phyloP scores from a whole-genome alignment of 2,797 vertebrate species.

The Caiman crocodilus region DNA sequence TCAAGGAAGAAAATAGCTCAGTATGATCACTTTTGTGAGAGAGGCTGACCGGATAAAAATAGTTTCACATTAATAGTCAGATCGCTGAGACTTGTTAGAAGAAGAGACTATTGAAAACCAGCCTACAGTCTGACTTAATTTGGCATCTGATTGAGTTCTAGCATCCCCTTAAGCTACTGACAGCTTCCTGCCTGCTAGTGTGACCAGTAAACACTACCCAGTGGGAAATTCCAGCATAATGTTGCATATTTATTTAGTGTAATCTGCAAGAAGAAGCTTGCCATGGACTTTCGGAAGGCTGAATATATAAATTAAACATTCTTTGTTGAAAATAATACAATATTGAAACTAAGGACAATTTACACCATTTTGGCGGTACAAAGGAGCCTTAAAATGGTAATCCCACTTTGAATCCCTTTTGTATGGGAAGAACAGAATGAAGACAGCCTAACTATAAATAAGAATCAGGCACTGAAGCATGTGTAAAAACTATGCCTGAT shows the following conservation, averaged over 20 bases:
- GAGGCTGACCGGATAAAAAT: constrained; percentile 63
- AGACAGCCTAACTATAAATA: background rate
- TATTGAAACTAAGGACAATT: constrained; percentile 35
- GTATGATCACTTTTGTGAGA: constrained; percentile 46
- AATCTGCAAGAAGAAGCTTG: constrained; percentile 59
- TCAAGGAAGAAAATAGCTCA: constrained; percentile 44
- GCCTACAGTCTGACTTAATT: constrained; percentile 33
- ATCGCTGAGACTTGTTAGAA: constrained; percentile 1
- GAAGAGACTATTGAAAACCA: constrained; percentile 7
- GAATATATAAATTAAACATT: constrained; percentile 30
- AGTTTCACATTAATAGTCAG: constrained; percentile 62
- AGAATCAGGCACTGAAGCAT: background rate
- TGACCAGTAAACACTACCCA: constrained; percentile 47
- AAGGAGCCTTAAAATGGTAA: background rate
- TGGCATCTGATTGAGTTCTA: constrained; percentile 46
- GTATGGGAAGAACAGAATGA: background rate
- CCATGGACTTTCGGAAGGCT: constrained; percentile 29
- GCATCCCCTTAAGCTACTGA: constrained; percentile 33
- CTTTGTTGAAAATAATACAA: constrained; percentile 19
- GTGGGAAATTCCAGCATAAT: constrained; percentile 28
- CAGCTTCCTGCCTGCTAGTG: constrained; percentile 39
- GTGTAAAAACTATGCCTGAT: background rate
- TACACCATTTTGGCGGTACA: background rate
- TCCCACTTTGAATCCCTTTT: background rate
- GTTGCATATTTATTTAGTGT: constrained; percentile 59